Base-by-base conservation (phyloP, 2,888 invertebrate species). In the Dendrolimus houi region DNA sequence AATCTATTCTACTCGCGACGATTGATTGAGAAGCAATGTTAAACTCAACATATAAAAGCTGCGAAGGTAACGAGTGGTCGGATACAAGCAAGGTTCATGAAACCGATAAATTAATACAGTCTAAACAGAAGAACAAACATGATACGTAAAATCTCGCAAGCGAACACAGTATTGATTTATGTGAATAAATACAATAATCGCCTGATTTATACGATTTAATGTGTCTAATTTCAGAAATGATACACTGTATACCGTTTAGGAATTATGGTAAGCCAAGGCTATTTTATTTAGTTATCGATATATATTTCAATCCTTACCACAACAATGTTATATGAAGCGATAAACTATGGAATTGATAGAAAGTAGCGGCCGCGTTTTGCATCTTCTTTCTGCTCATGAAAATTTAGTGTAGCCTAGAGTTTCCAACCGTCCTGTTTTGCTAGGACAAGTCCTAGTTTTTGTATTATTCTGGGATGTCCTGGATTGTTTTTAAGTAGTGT, bases 131-230 rank as follows among this genome's bases (percentile, higher is more conserved):
- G 29, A 29, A 29, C 29, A 29, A 29, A 29, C 29, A 52, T 63
- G 59, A 60, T 62, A 61, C 62, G 58, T 29, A 29, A 29, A 29
- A 29, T 29, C 29, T 29, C 29, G 29, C 29, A 29, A 29, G 29
- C 29, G 29, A 66, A 29, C 29, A 29, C 29, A 29, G 29, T 29
- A 29, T 29, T 29, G 29, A 29, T 29, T 29, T 29, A 29, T 29
- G 3, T 6, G 29, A 29, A 3, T 29, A 29, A 29, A 29, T 29
- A 29, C 29, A 29, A 29, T 29, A 29, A 29, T 6, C 29, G 64
- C 67, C 71, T 72, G 74, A 71, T 71, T 71, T 69, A 71, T 63
- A 63, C 58, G 64, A 66, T 61, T 72, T 59, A 64, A 69, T 63
- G 65, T 60, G 66, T 65, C 65, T 69, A 70, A 68, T 69, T 65